Base-by-base conservation (phyloP, 1,140 invertebrate species). In the Euborellia annulipes region DNA sequence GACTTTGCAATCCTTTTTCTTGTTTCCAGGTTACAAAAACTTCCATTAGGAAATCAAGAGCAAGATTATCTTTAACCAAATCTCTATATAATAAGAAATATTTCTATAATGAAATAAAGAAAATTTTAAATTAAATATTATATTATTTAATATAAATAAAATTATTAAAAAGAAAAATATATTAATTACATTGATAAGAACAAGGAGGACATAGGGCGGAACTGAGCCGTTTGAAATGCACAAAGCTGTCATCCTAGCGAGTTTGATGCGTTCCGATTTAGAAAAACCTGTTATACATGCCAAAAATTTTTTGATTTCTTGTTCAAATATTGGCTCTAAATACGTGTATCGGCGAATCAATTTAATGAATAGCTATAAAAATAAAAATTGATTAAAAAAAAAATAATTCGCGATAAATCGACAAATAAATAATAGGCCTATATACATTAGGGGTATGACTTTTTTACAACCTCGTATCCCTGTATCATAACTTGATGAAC, bases 271-370 rank as follows among this genome's bases (percentile, higher is more conserved):
- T 67, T 95, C 85, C 50, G 76, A 74, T 49, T 83, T 79, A 55
- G 76, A 75, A 66, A 94, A 95, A 56, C 90, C 90, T 66, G 93
- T 94, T 62, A 95, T 79, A 66, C 92, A 96, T 52, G 92, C 78
- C 56, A 94, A 71, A 46, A 96, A 80, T 71, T 95, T 91, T 62
- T 91, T 91, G 74, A 96, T 90, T 68, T 95, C 88, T 62, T 95
- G 91, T 63, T 93, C 84, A 65, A 95, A 92, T 78, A 92, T 87
- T 68, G 90, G 91, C 66, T 94, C 89, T 69, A 94, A 72, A 69
- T 92, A 94, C 68, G 91, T 92, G 71, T 89, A 91, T 55, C 90
- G 78, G 62, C 91, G 78, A 75, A 93, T 92, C 55, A 97, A 77
- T 67, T 94, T 93, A 61, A 85, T 77, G 69, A 96, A n/a, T n/a